These are phyloP conservation scores for Cavia porcellus DNA, from an alignment of 2,113 vertebrate species.

Conservation along the genomic window DNA sequence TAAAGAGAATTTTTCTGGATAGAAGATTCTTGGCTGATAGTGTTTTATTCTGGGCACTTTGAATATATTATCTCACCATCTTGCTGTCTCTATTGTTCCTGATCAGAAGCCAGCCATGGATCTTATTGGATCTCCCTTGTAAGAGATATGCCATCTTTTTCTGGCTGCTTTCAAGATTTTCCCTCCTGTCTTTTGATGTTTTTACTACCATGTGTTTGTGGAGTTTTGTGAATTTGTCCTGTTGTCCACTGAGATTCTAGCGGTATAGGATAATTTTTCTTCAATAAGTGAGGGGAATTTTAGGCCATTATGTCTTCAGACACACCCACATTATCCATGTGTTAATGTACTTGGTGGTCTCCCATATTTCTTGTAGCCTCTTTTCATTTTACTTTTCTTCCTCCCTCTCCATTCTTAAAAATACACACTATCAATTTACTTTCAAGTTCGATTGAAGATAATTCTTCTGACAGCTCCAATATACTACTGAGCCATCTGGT, in stretches of 20 bases:
- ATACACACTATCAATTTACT: not conserved
- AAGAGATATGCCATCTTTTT: not conserved
- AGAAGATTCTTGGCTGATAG: not conserved
- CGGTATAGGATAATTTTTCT: not conserved
- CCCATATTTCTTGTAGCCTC: not conserved
- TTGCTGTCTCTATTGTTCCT: not conserved
- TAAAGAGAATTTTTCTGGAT: constrained; percentile 10
- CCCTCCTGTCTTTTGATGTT: not conserved
- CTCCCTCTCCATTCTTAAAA: not conserved
- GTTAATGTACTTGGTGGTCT: not conserved
- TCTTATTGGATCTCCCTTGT: not conserved
- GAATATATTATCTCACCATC: not conserved
- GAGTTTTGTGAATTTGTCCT: not conserved
- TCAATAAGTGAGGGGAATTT: not conserved
- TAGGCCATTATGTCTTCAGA: not conserved
- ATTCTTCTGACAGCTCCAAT: not conserved
- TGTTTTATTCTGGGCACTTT: not conserved
- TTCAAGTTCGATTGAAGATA: not conserved
- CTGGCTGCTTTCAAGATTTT: not conserved
- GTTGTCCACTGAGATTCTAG: not conserved
- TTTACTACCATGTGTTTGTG: not conserved
- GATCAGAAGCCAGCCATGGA: not conserved
- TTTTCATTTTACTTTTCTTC: not conserved
- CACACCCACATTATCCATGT: too few relatives aligned
- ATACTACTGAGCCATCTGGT: not conserved